Conservation (phyloP, 30 jellyfish, hydroid and myxozoan species). For the Aurelia sp. region DNA sequence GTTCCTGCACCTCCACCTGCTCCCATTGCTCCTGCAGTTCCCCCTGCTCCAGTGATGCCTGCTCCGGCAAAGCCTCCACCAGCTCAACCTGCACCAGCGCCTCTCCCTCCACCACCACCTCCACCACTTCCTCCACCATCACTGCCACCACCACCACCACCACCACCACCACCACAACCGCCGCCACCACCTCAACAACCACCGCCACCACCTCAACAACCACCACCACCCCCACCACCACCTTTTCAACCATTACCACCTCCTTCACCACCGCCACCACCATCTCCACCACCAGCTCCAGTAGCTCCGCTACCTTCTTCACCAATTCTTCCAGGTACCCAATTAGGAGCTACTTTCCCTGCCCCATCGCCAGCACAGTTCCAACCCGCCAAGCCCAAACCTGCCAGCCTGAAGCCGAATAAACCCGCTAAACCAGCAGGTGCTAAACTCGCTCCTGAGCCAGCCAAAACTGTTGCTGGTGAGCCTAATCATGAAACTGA, state of each 20-base stretch:
- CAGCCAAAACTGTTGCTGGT: constrained; percentile 48
- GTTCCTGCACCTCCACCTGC: constrained; percentile 94
- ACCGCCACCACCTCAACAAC: constrained; percentile 54
- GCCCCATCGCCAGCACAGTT: constrained; percentile 79
- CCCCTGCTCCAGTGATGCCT: constrained; percentile 73
- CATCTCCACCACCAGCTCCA: constrained; percentile 60
- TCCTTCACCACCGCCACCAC: constrained; percentile 42
- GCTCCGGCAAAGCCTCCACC: constrained; percentile 42
- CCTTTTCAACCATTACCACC: constrained; percentile 64
- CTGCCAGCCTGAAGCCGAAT: constrained; percentile 9
- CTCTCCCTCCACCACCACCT: constrained; percentile 97
- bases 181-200: constrained; percentile 53
- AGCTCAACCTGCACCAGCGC: constrained; percentile 39
- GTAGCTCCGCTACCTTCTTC: constrained; percentile 54
- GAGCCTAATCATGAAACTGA: constrained; percentile 56
- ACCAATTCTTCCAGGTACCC: constrained; percentile 58
- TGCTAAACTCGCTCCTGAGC: constrained; percentile 31
- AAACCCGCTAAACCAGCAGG: constrained; percentile 29
- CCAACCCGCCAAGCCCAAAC: constrained; percentile 64
- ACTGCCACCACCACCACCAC: constrained; percentile 76
- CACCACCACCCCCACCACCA: constrained; percentile 74
- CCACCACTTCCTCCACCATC: constrained; percentile 99
- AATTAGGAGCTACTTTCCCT: constrained; percentile 75
- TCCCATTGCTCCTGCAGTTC: constrained; percentile 98
- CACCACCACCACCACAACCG: constrained; percentile 62